Evolutionary conservation across 1,140 invertebrate genomes (phyloP).

Genomic region (Hetaerina americana): DNA sequence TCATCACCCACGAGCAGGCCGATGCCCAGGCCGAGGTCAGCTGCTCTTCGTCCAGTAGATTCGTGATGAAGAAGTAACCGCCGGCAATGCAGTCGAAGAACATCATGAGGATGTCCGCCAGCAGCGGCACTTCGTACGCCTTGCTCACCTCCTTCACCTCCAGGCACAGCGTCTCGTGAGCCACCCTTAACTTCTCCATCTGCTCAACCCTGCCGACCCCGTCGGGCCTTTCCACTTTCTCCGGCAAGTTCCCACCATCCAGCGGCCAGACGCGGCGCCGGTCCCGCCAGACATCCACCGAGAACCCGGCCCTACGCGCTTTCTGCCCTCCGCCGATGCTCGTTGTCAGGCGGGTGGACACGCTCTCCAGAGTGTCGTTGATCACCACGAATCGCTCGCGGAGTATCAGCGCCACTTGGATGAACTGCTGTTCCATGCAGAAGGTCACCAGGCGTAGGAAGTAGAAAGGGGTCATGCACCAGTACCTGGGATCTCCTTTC

Average conservation of each 20-base stretch:
- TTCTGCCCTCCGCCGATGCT: not conserved
- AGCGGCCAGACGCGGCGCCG: too few species aligned
- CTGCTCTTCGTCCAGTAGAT: not conserved
- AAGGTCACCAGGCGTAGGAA: not conserved
- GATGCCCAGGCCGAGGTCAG: not conserved
- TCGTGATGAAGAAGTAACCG: not conserved
- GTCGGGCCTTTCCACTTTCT: not conserved
- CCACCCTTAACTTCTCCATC: not conserved
- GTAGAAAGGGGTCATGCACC: not conserved
- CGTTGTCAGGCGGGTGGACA: not conserved
- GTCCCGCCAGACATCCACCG: too few species aligned
- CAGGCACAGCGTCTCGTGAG: not conserved
- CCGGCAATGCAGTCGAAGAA: not conserved
- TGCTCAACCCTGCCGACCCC: too few species aligned
- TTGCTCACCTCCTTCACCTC: not conserved
- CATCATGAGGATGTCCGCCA: not conserved
- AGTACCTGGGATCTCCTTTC: not conserved
- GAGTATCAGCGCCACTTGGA: not conserved
- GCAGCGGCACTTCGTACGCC: not conserved
- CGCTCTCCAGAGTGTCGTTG: not conserved
- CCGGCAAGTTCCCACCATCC: too few species aligned
- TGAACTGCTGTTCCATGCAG: not conserved
- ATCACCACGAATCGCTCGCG: not conserved
- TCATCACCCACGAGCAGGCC: not conserved
- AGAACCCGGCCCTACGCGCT: not conserved